Conservation (phyloP, 2,797 vertebrate genomes). For the Eurystomus glaucurus region DNA sequence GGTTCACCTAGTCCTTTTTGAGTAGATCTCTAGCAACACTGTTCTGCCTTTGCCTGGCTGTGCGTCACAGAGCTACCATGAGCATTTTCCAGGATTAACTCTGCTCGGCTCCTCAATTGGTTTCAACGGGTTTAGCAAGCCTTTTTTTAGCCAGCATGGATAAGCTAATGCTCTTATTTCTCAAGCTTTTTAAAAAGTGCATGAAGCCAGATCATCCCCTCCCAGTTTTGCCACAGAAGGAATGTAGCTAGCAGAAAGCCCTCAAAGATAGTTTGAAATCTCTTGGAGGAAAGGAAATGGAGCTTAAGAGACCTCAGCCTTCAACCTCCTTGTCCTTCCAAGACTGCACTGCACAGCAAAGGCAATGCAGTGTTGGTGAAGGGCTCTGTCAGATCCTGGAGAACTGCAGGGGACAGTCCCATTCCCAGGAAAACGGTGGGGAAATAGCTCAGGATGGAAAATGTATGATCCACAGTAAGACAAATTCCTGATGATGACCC, state of each 20-base stretch:
- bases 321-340: background rate
- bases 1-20: background rate
- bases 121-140: constrained; percentile 61
- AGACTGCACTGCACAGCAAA: background rate
- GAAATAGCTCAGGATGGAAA: background rate
- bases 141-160: constrained; percentile 71
- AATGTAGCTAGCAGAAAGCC: constrained; percentile 45
- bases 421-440: background rate
- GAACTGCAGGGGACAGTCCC: background rate
- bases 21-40: background rate
- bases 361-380: background rate
- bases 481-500: background rate
- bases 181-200: constrained; percentile 71
- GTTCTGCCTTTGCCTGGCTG: background rate
- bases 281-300: background rate
- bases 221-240: constrained; percentile 53
- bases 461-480: background rate
- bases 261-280: constrained; percentile 18
- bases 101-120: constrained; percentile 58
- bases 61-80: constrained; percentile 46
- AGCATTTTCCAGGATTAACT: constrained; percentile 73
- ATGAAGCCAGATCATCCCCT: constrained; percentile 66
- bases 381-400: background rate
- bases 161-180: constrained; percentile 77
- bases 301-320: constrained; percentile 6